Evolutionary conservation across 2,113 vertebrate genomes (phyloP).

Genomic region (Litocranius walleri): DNA sequence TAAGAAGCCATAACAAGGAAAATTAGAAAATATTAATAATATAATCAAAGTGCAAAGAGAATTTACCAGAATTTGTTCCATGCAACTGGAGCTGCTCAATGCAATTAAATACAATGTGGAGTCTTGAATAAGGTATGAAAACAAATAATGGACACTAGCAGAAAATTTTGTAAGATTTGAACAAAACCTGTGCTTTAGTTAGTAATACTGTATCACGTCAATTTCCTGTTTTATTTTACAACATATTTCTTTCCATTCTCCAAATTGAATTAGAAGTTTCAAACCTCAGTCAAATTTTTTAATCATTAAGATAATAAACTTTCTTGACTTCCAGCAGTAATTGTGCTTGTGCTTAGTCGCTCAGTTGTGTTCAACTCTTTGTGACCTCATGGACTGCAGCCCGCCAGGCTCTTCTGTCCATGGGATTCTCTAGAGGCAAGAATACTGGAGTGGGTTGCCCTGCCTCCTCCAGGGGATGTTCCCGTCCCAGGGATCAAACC

Average conservation of each 20-base stretch:
- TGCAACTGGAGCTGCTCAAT: not conserved
- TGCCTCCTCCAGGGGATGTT: not conserved
- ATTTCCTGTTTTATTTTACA: not conserved
- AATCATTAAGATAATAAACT: not conserved
- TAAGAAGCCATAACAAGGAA: not conserved
- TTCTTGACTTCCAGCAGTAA: not conserved
- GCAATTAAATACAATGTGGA: not conserved
- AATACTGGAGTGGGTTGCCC: not conserved
- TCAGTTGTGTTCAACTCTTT: not conserved
- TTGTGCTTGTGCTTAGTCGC: not conserved
- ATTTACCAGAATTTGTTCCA: not conserved
- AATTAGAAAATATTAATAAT: not conserved
- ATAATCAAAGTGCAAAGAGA: not conserved
- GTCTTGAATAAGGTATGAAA: not conserved
- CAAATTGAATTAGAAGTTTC: not conserved
- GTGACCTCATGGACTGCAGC: not conserved
- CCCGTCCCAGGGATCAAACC: not conserved
- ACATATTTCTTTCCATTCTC: not conserved
- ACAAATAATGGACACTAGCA: not conserved
- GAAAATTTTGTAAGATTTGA: not conserved
- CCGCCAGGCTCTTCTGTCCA: not conserved
- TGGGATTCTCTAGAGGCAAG: not conserved
- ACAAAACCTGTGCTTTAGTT: not conserved
- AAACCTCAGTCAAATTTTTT: not conserved
- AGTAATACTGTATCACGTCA: not conserved